Base-by-base conservation (phyloP, 1,140 invertebrate genomes). In the Nasonia giraulti region DNA sequence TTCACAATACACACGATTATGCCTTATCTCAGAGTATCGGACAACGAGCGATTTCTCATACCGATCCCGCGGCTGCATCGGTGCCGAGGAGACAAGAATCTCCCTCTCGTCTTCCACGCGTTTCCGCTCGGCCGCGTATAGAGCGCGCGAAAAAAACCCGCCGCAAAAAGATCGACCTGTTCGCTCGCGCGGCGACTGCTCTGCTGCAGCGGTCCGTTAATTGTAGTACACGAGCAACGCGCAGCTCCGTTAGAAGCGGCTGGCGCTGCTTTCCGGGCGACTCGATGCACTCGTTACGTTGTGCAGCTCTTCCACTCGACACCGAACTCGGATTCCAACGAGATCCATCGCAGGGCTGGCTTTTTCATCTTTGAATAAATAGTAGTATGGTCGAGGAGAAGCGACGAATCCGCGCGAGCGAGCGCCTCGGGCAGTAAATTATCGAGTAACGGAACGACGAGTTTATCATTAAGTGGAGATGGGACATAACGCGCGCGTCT, bases 201-300 rank as follows among this genome's bases (percentile, higher is more conserved):
- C 23, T 0, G 23, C 23, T 11, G 7, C 23, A 17, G 62, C 83
- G 84, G 69, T 77, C 84, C 84, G 84, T 85, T 85, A 85, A 85
- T 85, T 85, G 84, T 80, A 81, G 50, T 85, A 74, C 33, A 44
- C 20, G 12, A 62, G 55, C 55, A 55, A 6, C 20, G 55, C 20
- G 20, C 17, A 62, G 73, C 6, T 55, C 81, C 73, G 73, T 75
- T 82, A 82, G 71, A n/a, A 75, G 73, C 55, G 71, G 69, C 80
- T 55, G 80, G 66, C 79, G 40, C 66, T 69, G 68, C 31, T 33
- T 33, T 11, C 68, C 14, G 68, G 23, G 31, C 11, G 23, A 27
- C 31, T 0, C 20, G 14, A 76, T 33, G 31, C 40, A 40, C 40
- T 31, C 27, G 47, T 20, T 50, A 14, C 66, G 33, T 44, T 79